phyloP scores from a whole-genome alignment of 2,113 vertebrate genomes.

The Prietella phreatophila region DNA sequence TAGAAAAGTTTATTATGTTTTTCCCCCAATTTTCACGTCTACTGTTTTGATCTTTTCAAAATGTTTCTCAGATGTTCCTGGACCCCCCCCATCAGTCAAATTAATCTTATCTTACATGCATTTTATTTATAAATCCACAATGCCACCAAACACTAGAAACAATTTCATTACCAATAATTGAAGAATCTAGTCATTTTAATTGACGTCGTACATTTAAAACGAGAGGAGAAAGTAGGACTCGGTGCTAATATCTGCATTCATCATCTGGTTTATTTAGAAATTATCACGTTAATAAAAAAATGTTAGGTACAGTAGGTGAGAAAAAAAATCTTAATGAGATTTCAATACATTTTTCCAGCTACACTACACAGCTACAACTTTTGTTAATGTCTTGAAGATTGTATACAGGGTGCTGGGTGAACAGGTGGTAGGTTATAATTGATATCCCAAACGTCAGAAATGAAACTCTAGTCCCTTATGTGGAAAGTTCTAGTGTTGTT shows the following conservation, averaged over 20 bases:
- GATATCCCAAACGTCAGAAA: slow-evolving; percentile 2
- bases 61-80: background rate
- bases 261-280: background rate
- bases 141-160: background rate
- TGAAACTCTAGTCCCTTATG: slow-evolving; percentile 5
- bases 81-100: background rate
- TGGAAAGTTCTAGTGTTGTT: background rate
- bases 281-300: background rate
- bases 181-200: background rate
- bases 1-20: background rate
- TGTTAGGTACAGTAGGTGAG: background rate
- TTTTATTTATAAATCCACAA: background rate
- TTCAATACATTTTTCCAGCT: too few relatives aligned
- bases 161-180: background rate
- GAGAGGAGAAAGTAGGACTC: background rate
- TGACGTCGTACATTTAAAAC: background rate
- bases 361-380: too few relatives aligned
- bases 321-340: background rate
- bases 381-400: slow-evolving; percentile 9
- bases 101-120: background rate
- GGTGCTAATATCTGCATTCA: background rate
- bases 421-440: slow-evolving; percentile 4
- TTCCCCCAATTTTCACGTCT: background rate
- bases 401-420: background rate
- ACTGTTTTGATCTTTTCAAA: background rate